Evolutionary conservation across 2,797 vertebrate genomes (phyloP), one percentile per base, ranked within the genome.

Genomic region (Gephyroberyx darwinii): DNA sequence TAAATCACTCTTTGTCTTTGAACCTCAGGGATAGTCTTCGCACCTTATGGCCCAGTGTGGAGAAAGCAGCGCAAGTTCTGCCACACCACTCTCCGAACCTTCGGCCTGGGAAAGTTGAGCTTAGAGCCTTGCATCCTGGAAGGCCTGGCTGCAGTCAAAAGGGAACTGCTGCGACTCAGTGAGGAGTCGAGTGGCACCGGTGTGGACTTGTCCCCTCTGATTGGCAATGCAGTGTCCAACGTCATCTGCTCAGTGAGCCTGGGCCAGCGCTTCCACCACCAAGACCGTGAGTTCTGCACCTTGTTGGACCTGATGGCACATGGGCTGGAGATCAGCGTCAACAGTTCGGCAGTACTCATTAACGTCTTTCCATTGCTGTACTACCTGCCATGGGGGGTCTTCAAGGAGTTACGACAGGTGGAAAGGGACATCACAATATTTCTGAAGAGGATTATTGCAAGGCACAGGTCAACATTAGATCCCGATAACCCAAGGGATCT

Each of bases 181-280:
- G 58, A 80, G 2, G 59, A 91, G 26, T 45, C 58, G 0, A 86
- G 76, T 0, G 75, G 78, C 0, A 30, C 88, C 0, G 88, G 94
- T 0, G 93, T 98, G 63, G 92, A 92, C 69, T 93, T 92, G 10
- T 92, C 92, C 10, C 92, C 95, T 0, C 87, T 98, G 3, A 92
- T 99, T 80, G 91, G 92, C 81, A 96, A 93, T 0, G 93, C 96
- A 0, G 95, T 99, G 67, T 97, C 98, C 13, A 99, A 99, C 1
- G 91, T 99, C 48, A 99, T 99, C 83, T 98, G 97, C 71, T 96
- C 95, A 1, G 84, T 99, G 89, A 93, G 94, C 75, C 93, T 99
- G 17, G 96, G 97, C 17, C 95, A 86, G 61, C 95, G 95, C 37
- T 99, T 98, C 71, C 90, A 96, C 58, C 96, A 96, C 0, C 90